Base-by-base conservation (phyloP, 1,140 invertebrate genomes). In the Sarcophaga peregrina region DNA sequence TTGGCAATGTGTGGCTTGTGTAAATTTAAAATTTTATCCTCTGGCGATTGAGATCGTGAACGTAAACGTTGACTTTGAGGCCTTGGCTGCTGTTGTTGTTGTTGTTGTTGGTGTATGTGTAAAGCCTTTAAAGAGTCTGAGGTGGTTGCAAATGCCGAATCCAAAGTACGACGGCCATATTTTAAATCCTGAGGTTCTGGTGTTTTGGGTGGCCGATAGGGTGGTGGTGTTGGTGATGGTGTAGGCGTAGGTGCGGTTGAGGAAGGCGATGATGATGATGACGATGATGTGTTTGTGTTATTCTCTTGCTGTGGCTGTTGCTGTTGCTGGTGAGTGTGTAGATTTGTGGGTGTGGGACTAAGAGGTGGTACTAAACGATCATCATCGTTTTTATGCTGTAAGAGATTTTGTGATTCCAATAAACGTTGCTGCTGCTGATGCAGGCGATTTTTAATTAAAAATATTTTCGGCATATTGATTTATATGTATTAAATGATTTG, bases 381-480 rank as follows among this genome's bases (percentile, higher is more conserved):
- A 72, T 89, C 87, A 75, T 90, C 87, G 86, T 92, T 91, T 87
- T 93, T 93, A 86, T 91, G 90, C 80, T 91, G 91, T 50, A 93
- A 89, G 86, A 93, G 90, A 89, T 96, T 95, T 90, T 96, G 95
- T 58, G 94, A 93, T 87, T 96, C 96, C 87, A 95, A 91, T 86
- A 96, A 90, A 82, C 94, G 93, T 87, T 95, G 92, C 91, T 97
- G 96, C 93, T 97, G 96, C 93, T 96, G 95, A 85, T 96, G 95
- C 92, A 97, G 92, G 86, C 96, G 93, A 89, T 96, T 96, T 91
- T 96, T 97, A 86, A 97, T 96, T 84, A 96, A 91, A 91, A 96
- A 97, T 90, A 97, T 96, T 92, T 97, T 97, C 91, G 96, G 96
- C 96, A 97, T 97, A 87, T 92, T 93, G 86, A 37, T 37, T 37